Evolutionary conservation across 2,888 invertebrate species (phyloP).

Genomic region (Folsomia candida): DNA sequence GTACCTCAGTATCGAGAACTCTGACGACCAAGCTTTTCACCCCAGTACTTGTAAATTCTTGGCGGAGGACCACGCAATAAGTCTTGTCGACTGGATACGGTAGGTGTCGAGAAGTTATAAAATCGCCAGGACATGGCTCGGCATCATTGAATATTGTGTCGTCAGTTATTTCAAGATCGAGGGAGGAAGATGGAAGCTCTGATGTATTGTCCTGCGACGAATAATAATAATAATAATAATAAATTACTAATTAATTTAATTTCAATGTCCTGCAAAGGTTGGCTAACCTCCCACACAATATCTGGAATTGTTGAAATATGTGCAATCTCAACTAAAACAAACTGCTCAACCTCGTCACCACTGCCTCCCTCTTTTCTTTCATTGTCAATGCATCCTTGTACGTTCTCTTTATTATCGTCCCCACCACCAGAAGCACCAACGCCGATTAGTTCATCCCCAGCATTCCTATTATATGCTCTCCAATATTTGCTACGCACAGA

Average conservation of each 20-base stretch:
- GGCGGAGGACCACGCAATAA: background rate
- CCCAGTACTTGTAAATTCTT: too few species aligned
- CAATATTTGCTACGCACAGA: background rate
- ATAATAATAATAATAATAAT: too few species aligned
- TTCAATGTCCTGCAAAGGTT: too few species aligned
- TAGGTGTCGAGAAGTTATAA: background rate
- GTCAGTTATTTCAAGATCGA: background rate
- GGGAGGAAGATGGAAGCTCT: background rate
- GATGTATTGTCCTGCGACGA: background rate
- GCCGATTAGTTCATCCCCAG: too few species aligned
- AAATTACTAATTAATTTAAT: too few species aligned
- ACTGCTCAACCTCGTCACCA: background rate
- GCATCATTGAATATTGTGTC: background rate
- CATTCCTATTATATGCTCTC: background rate
- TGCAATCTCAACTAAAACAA: background rate
- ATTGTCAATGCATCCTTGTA: background rate
- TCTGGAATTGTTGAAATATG: background rate
- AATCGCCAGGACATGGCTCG: background rate
- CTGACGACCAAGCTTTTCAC: background rate
- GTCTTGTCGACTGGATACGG: background rate
- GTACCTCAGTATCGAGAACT: background rate
- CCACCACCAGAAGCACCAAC: background rate
- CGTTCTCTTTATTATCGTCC: background rate
- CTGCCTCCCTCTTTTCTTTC: background rate
- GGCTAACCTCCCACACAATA: background rate